Evolutionary conservation across 2,888 invertebrate genomes (phyloP).

Genomic region (Clunio marinus): DNA sequence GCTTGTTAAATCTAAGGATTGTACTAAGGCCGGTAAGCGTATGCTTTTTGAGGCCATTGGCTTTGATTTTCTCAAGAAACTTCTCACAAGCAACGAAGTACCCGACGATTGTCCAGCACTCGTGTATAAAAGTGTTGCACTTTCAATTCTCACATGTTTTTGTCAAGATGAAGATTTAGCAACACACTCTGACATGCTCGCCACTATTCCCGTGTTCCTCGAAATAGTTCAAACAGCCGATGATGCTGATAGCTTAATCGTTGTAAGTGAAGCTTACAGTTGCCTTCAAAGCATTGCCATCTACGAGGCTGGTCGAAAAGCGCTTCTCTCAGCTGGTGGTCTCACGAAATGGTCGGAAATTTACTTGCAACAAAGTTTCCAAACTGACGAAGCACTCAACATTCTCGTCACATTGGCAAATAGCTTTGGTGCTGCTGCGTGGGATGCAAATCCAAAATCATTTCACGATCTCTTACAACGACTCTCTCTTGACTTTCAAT

Average conservation of each 20-base stretch:
- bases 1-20: conserved; percentile 77
- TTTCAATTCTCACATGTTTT: conserved; percentile 82
- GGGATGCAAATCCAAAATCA: conserved; percentile 72
- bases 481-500: conserved; percentile 81
- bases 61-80: conserved; percentile 75
- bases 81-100: conserved; percentile 69
- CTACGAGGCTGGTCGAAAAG: conserved; percentile 72
- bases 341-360: conserved; percentile 79
- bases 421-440: conserved; percentile 67
- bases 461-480: conserved; percentile 79
- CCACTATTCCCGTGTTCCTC: conserved; percentile 74
- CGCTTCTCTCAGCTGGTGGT: conserved; percentile 71
- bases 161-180: conserved; percentile 76
- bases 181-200: conserved; percentile 76
- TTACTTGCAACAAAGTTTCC: conserved; percentile 81
- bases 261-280: conserved; percentile 80
- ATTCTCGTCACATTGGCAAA: conserved; percentile 71
- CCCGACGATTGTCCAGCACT: conserved; percentile 84
- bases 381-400: conserved; percentile 82
- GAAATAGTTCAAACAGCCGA: conserved; percentile 81
- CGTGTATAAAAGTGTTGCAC: conserved; percentile 85
- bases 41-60: conserved; percentile 86
- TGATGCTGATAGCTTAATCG: conserved; percentile 80
- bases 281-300: conserved; percentile 78
- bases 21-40: conserved; percentile 69